Percentiles rank a stretch among this genome's conserved stretches.
phyloP scores from a whole-genome alignment of 2,797 vertebrate species.

The Valencia hispanica region DNA sequence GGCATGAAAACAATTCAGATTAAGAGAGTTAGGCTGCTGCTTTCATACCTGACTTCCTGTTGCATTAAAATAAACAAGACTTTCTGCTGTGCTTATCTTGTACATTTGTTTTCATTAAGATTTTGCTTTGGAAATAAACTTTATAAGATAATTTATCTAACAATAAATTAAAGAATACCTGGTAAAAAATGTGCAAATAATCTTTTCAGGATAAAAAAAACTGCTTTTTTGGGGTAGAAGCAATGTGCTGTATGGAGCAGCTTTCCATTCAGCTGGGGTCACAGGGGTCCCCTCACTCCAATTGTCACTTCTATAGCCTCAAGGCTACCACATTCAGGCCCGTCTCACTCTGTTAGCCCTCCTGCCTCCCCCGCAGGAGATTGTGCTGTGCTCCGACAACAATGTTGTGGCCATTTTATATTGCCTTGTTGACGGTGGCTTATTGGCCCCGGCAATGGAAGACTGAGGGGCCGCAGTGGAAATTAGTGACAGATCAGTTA shows the following conservation, averaged over 20 bases:
- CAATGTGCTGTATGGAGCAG: conserved; percentile 40
- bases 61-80: conserved; percentile 56
- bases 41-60: conserved; percentile 1
- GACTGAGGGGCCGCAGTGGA: conserved; percentile 74
- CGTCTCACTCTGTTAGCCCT: conserved; percentile 62
- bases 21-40: background rate
- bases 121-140: conserved; percentile 7
- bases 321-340: conserved; percentile 73
- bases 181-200: conserved; percentile 15
- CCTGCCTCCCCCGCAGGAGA: conserved; percentile 56
- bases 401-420: conserved; percentile 48
- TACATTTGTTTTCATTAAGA: conserved; percentile 23
- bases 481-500: conserved; percentile 88
- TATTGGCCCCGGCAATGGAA: conserved; percentile 63
- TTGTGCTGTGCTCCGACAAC: conserved; percentile 59
- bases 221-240: conserved; percentile 17
- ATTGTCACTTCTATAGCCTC: conserved; percentile 73
- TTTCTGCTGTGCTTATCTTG: conserved; percentile 55
- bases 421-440: conserved; percentile 72
- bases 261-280: conserved; percentile 72
- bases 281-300: conserved; percentile 68
- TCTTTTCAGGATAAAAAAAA: conserved; percentile 10
- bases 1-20: conserved; percentile 69
- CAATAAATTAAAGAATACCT: conserved; percentile 9
- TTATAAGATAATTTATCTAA: conserved; percentile 10